These are phyloP conservation scores for Sisyra terminalis DNA, from an alignment of 2,888 invertebrate species.

Conservation along the genomic window DNA sequence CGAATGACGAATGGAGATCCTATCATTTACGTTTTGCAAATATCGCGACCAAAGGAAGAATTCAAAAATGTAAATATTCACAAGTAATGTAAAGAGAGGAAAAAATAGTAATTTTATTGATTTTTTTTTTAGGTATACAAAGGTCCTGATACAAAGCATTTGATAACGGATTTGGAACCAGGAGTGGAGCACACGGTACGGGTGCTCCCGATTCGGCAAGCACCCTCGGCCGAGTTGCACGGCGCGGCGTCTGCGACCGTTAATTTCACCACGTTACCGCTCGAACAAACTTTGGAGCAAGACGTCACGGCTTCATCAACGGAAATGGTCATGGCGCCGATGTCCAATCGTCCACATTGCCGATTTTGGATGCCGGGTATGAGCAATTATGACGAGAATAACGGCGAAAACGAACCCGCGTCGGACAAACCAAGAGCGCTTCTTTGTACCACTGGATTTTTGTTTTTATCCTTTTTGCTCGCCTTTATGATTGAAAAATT, in stretches of 20 bases:
- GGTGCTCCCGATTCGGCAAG: slow-evolving; percentile 57
- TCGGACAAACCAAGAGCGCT: slow-evolving; percentile 39
- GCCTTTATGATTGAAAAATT: slow-evolving; percentile 42
- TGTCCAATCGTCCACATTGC: slow-evolving; percentile 15
- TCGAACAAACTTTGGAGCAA: slow-evolving; percentile 22
- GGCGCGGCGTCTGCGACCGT: slow-evolving; percentile 55
- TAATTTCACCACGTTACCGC: slow-evolving; percentile 34
- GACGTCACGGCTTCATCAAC: slow-evolving; percentile 14
- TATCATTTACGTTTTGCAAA: slow-evolving; percentile 59
- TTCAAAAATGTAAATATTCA: slow-evolving; percentile 37
- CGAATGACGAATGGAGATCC: slow-evolving; percentile 42
- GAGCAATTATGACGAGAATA: slow-evolving; percentile 9
- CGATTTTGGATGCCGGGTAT: slow-evolving; percentile 8
- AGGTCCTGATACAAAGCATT: slow-evolving; percentile 42
- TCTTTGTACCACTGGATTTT: slow-evolving; percentile 40
- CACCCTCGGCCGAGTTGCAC: slow-evolving; percentile 38
- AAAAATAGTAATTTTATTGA: too few relatives aligned
- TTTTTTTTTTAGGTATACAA: slow-evolving; percentile 39
- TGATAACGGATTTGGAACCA: slow-evolving; percentile 50
- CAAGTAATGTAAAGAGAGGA: too few relatives aligned
- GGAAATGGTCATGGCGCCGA: slow-evolving; percentile 13
- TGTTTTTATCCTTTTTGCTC: slow-evolving; percentile 39
- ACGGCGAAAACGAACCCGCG: slow-evolving; percentile 23
- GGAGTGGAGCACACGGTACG: slow-evolving; percentile 62
- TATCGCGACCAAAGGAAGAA: slow-evolving; percentile 39